Evolutionary conservation across 2,797 vertebrate species (phyloP).

Genomic region (Brachyalestes nurse): DNA sequence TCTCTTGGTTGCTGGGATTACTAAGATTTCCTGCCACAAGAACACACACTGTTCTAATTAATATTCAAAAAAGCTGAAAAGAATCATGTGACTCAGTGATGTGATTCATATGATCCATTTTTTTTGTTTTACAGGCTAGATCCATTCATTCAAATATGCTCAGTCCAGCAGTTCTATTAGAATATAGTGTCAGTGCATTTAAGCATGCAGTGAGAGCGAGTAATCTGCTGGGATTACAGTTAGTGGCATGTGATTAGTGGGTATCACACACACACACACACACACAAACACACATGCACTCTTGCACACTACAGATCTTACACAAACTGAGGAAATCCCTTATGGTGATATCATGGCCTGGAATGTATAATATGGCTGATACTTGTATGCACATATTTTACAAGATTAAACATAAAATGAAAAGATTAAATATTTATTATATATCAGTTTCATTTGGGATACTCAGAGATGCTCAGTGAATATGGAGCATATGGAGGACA

Average conservation of each 20-base stretch:
- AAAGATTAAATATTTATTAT: background rate
- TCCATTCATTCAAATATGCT: slow-evolving; percentile 14
- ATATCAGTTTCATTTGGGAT: background rate
- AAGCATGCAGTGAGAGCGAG: background rate
- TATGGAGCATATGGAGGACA: background rate
- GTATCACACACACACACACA: background rate
- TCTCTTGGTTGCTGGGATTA: background rate
- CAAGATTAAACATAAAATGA: background rate
- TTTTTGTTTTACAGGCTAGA: background rate
- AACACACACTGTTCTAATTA: background rate
- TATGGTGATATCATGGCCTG: slow-evolving; percentile 5
- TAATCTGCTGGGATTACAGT: slow-evolving; percentile 48
- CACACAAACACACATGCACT: background rate
- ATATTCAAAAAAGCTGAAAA: slow-evolving; percentile 36
- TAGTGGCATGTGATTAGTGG: slow-evolving; percentile 40
- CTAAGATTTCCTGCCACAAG: background rate
- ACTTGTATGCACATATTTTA: background rate
- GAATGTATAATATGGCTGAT: slow-evolving; percentile 20
- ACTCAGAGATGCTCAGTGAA: too few relatives aligned
- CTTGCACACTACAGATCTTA: slow-evolving; percentile 33
- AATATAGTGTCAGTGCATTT: slow-evolving; percentile 8
- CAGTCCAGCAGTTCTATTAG: slow-evolving; percentile 30
- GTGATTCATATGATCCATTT: slow-evolving; percentile 24
- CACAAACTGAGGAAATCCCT: slow-evolving; percentile 24
- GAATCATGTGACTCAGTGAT: background rate